phyloP scores from a whole-genome alignment of 2,113 vertebrate genomes.

The Sula dactylatra region DNA sequence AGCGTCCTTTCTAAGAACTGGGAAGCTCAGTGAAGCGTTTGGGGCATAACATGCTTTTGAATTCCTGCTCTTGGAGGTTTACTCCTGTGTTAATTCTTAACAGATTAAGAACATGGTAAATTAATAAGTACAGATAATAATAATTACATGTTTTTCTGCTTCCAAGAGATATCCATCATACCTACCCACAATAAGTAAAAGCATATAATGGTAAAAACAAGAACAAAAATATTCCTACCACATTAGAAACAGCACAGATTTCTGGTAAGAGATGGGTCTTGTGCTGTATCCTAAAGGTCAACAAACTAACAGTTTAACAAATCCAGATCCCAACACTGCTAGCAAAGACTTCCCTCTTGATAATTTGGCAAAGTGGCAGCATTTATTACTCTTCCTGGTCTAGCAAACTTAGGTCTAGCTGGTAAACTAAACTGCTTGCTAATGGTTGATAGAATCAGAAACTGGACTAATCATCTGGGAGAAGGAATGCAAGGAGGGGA shows the following conservation, averaged over 20 bases:
- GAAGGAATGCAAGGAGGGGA: conserved; percentile 61
- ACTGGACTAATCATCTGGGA: conserved; percentile 60
- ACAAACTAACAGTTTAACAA: not conserved
- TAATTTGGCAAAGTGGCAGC: conserved; percentile 28
- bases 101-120: not conserved
- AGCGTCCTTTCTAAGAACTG: not conserved
- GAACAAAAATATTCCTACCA: not conserved
- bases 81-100: not conserved
- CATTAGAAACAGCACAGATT: not conserved
- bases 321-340: not conserved
- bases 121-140: not conserved
- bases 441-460: conserved; percentile 59
- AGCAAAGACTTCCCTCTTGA: not conserved
- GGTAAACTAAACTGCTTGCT: conserved; percentile 60
- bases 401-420: conserved; percentile 50
- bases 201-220: not conserved
- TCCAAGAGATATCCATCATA: not conserved
- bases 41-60: not conserved
- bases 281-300: not conserved
- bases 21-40: not conserved
- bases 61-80: not conserved
- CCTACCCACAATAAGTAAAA: not conserved
- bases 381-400: conserved; percentile 43
- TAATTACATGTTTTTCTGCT: not conserved
- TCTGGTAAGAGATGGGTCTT: not conserved